Percentiles rank a stretch among this genome's conserved stretches.
Evolutionary conservation across 2,113 vertebrate species (phyloP).

Genomic region (Charadrius vociferus): DNA sequence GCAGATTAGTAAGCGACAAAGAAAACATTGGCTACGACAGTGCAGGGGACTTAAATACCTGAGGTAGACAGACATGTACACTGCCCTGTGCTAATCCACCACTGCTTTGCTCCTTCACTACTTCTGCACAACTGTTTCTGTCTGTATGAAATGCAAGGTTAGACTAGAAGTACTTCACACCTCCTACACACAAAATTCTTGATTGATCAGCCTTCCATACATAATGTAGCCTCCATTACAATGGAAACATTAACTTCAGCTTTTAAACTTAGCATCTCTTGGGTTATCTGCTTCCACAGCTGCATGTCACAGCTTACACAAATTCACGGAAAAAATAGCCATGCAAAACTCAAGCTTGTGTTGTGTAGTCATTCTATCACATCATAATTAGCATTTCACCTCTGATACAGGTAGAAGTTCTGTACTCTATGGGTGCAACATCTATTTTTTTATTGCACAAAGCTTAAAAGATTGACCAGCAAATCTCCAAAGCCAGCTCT

Average conservation of each 20-base stretch:
- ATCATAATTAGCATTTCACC: neutral
- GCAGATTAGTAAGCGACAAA: neutral
- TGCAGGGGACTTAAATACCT: neutral
- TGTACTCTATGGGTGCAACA: neutral
- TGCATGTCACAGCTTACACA: neutral
- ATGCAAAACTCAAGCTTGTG: neutral
- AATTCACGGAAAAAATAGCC: neutral
- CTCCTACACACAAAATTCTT: neutral
- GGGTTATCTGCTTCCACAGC: neutral
- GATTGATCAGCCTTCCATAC: neutral
- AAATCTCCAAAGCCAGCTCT: neutral
- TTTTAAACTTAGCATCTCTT: neutral
- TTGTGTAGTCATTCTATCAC: neutral
- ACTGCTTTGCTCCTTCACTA: neutral
- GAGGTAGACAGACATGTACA: rapidly evolving
- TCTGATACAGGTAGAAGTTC: neutral
- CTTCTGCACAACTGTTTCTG: neutral
- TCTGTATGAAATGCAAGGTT: neutral
- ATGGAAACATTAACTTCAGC: neutral
- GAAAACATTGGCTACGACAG: neutral
- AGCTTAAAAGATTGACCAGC: neutral
- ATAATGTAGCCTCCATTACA: neutral
- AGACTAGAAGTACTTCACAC: neutral
- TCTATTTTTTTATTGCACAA: neutral
- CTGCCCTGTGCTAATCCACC: neutral